phyloP scores from a whole-genome alignment of 2,888 invertebrate genomes.

The Antitype chi region DNA sequence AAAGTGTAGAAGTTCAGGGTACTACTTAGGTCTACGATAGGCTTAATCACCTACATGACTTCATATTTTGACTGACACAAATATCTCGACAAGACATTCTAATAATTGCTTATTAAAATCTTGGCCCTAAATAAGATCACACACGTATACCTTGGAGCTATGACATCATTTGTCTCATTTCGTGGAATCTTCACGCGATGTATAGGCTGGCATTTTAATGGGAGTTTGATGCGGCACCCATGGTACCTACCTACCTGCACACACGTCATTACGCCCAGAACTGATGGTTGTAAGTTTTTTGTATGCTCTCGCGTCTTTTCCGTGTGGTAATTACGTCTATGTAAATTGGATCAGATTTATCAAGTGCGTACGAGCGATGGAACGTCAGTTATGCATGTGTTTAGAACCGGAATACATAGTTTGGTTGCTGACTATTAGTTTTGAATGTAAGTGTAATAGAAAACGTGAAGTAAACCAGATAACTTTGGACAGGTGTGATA shows the following conservation, averaged over 20 bases:
- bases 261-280: constrained; percentile 72
- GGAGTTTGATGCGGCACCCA: constrained; percentile 80
- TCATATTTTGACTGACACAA: constrained; percentile 30
- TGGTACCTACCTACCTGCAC: constrained; percentile 54
- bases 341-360: constrained; percentile 88
- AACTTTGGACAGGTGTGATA: constrained; percentile 10
- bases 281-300: constrained; percentile 63
- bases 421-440: constrained; percentile 39
- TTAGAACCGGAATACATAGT: constrained; percentile 36
- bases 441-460: constrained; percentile 23
- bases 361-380: constrained; percentile 76
- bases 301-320: constrained; percentile 62
- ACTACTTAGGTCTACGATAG: constrained; percentile 1
- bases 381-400: constrained; percentile 75
- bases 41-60: constrained; percentile 12
- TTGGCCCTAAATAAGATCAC: constrained; percentile 52
- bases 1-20: constrained; percentile 23
- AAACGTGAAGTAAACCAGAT: constrained; percentile 28
- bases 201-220: constrained; percentile 81
- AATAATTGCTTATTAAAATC: constrained; percentile 31
- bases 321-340: constrained; percentile 84
- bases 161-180: constrained; percentile 72
- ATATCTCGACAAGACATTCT: constrained; percentile 35
- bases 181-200: constrained; percentile 66
- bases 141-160: constrained; percentile 60